A percentile compares a stretch with the other conserved stretches of the same genome.
Evolutionary conservation across 1,140 invertebrate genomes (phyloP).

Genomic region (Diorhabda carinulata): DNA sequence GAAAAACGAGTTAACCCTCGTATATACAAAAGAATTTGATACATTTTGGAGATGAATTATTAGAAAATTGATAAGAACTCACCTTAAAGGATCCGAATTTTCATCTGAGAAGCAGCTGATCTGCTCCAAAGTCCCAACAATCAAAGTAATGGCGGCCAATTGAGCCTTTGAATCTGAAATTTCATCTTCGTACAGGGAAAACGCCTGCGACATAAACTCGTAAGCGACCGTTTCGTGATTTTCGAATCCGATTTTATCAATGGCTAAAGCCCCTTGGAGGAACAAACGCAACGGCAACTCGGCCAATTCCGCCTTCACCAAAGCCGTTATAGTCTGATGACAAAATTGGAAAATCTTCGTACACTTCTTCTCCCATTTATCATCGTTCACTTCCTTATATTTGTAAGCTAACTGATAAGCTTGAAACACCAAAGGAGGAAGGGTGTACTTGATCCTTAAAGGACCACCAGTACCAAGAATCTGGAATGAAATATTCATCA

Average conservation of each 20-base stretch:
- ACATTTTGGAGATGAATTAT: background rate
- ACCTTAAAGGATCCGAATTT: conserved; percentile 86
- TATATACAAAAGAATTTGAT: too few species aligned
- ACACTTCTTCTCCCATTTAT: conserved; percentile 98
- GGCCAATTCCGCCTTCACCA: conserved; percentile 90
- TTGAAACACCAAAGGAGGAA: conserved; percentile 96
- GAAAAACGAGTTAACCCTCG: too few species aligned
- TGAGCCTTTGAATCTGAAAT: conserved; percentile 97
- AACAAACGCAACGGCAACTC: conserved; percentile 91
- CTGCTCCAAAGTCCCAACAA: conserved; percentile 93
- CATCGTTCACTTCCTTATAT: conserved; percentile 74
- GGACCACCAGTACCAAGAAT: conserved; percentile 84
- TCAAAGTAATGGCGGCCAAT: conserved; percentile 89
- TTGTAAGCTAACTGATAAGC: conserved; percentile 86
- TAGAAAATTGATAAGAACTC: background rate
- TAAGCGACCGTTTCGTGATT: conserved; percentile 96
- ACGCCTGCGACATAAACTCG: conserved; percentile 96
- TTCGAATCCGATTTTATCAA: conserved; percentile 86
- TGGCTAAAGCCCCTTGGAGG: conserved; percentile 90
- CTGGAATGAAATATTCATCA: conserved; percentile 25
- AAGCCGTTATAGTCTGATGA: conserved; percentile 86
- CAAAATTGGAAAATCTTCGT: conserved; percentile 98
- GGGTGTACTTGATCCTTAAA: conserved; percentile 81
- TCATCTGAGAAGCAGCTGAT: conserved; percentile 92
- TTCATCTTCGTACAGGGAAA: conserved; percentile 97